Base-by-base conservation (phyloP, 2,888 invertebrate genomes). In the Meloe dianella region DNA sequence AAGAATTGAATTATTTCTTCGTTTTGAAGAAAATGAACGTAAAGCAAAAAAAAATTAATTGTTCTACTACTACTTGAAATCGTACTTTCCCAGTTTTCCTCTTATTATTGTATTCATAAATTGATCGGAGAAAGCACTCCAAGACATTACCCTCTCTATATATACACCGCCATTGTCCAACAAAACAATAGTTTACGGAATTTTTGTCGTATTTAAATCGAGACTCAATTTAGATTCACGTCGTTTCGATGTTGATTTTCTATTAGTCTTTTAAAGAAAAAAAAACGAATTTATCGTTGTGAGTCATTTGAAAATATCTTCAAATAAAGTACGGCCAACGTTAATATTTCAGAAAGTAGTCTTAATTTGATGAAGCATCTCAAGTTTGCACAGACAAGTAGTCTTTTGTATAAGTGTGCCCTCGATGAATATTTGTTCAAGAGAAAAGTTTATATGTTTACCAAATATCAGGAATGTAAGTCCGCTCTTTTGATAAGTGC, bases 151-250 rank as follows among this genome's bases (percentile, higher is more conserved):
- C 17, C 10, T 8, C 41, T 7, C 41, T 7, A n/a, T 17, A n/a
- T n/a, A n/a, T n/a, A n/a, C 5, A 41, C 47, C 20, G 3, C 47
- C 20, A 47, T 47, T 47, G 47, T 47, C 47, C 47, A 22, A 47
- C 47, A 20, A 47, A 47, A 47, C 47, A 47, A 47, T 47, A 47
- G 47, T 47, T 47, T 41, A n/a, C 17, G 5, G 47, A 47, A 47
- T 47, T 20, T 47, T 9, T 47, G 47, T 47, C 20, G 22, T 47
- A 47, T 47, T 47, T 22, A 47, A 47, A 47, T 47, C 47, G 47
- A n/a, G n/a, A 47, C 47, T 47, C 47, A 47, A 47, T 47, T 47
- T 47, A 20, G 47, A 47, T 20, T 47, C 10, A 2, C 17, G 3
- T 47, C 47, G 20, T 47, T 47, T 47, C 9, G 20, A 20, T 20